These are phyloP conservation scores for Drosophila hydei DNA, from an alignment of 1,140 invertebrate genomes.

Conservation along the genomic window DNA sequence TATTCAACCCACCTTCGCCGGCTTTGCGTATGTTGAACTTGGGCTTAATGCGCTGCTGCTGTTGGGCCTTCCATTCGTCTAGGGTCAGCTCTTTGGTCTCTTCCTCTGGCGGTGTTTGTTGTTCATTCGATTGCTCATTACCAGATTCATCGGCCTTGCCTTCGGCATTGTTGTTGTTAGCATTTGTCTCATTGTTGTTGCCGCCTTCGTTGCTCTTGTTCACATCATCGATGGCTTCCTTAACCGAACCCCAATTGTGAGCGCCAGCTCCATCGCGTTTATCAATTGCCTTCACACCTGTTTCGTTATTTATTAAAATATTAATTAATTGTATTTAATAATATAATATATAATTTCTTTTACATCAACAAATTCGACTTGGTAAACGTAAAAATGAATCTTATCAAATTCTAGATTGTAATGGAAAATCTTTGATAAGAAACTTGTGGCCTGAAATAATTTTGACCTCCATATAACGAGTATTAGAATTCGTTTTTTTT, in stretches of 20 bases:
- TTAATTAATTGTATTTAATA: not conserved
- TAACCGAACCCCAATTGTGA: conserved; percentile 97
- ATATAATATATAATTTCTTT: not conserved
- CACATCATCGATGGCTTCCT: conserved; percentile 93
- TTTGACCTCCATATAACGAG: not conserved
- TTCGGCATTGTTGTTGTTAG: conserved; percentile 63
- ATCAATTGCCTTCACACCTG: conserved; percentile 95
- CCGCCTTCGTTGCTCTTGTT: conserved; percentile 85
- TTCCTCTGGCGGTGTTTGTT: conserved; percentile 86
- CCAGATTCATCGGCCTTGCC: conserved; percentile 83
- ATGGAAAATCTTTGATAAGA: conserved; percentile 4
- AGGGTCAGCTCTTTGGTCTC: conserved; percentile 92
- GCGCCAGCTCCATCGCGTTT: conserved; percentile 97
- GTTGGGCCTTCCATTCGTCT: conserved; percentile 94
- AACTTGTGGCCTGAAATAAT: not conserved
- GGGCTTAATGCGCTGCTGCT: conserved; percentile 90
- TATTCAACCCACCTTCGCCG: conserved; percentile 88
- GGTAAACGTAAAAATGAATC: conserved; percentile 6
- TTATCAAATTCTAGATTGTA: not conserved
- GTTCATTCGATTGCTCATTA: conserved; percentile 84
- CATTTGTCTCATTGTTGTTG: conserved; percentile 74
- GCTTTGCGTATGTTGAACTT: conserved; percentile 95
- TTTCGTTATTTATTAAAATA: not conserved
- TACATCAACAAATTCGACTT: not conserved
- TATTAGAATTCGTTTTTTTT: not conserved